Base-by-base conservation (phyloP, 2,797 vertebrate species). In the Astyanax mexicanus region DNA sequence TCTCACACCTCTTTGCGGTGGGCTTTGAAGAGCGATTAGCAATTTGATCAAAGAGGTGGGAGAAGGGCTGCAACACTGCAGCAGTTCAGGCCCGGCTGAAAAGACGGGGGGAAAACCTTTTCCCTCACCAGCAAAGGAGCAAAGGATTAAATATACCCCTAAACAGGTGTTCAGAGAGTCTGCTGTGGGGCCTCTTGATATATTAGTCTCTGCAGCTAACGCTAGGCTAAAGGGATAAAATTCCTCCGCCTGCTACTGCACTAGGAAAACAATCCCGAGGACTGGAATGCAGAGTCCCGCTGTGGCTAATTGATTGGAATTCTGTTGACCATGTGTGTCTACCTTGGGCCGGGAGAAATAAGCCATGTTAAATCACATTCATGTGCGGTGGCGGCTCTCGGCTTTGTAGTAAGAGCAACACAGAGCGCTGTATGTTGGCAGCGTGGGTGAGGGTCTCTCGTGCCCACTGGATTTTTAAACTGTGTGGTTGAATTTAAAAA, bases 281-380 rank as follows among this genome's bases (percentile, higher is more conserved):
- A 68, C 82, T 84, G 89, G 89, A 89, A 90, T 91, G 87, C 80
- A 81, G 86, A 89, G 84, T 82, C 77, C 42, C 27, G 85, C 86
- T 86, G 90, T 87, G 86, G 84, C 87, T 86, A 90, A 88, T 87
- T 87, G 87, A 89, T 87, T 84, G 89, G 88, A 91, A 90, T 91
- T 88, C 75, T 79, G 78, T 81, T 70, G 65, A 76, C 75, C 80
- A 83, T 83, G 78, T 79, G 75, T 81, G 78, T 83, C 79, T 77
- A 74, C 64, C 54, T 49, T 68, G 72, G 60, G 27, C 58, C 19
- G 64, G 60, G 61, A 80, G 72, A 72, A 81, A 78, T 83, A 79
- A 79, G 77, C 57, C 15, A 35, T 74, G 76, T 72, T 83, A 81
- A 77, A 74, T 81, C 74, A 79, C 74, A 75, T 72, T 83, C 73